A percentile compares a stretch with the other conserved stretches of the same genome.
Evolutionary conservation across 2,113 vertebrate species (phyloP).

Genomic region (Turnix velox): DNA sequence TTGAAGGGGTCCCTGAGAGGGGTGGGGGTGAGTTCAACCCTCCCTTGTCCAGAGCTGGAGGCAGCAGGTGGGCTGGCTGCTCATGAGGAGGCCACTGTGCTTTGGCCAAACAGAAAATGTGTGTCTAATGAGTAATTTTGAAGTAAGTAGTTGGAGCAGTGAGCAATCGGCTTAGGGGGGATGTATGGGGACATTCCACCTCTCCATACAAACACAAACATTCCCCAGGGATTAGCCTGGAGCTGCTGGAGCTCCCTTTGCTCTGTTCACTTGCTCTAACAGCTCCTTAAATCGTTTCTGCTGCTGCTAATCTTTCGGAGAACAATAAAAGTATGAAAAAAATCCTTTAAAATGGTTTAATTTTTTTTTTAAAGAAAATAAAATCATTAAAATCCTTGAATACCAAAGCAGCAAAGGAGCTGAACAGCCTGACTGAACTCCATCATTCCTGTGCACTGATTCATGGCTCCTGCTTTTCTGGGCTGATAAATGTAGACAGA

Average conservation of each 20-base stretch:
- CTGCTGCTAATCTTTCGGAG: not conserved
- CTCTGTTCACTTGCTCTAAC: not conserved
- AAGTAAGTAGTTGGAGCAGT: not conserved
- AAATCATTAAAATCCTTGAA: constrained; percentile 7
- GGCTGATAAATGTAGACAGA: not conserved
- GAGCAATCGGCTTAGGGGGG: constrained; percentile 21
- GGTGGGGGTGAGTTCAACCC: too few relatives aligned
- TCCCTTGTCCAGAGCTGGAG: too few relatives aligned
- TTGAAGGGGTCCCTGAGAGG: too few relatives aligned
- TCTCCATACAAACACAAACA: not conserved
- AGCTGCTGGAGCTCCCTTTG: constrained; percentile 10
- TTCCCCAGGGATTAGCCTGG: constrained; percentile 40
- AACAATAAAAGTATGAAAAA: not conserved
- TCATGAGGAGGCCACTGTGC: not conserved
- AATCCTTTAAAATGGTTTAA: not conserved
- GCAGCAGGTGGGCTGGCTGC: too few relatives aligned
- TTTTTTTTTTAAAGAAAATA: not conserved
- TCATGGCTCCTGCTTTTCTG: not conserved
- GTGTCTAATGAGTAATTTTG: not conserved
- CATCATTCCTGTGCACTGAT: constrained; percentile 1
- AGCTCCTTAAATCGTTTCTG: constrained; percentile 5
- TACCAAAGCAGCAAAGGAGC: not conserved
- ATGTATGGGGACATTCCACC: not conserved
- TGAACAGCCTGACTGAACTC: not conserved
- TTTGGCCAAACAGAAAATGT: not conserved